phyloP scores from a whole-genome alignment of 1,140 invertebrate species.

The Drosophila quadrilineata region DNA sequence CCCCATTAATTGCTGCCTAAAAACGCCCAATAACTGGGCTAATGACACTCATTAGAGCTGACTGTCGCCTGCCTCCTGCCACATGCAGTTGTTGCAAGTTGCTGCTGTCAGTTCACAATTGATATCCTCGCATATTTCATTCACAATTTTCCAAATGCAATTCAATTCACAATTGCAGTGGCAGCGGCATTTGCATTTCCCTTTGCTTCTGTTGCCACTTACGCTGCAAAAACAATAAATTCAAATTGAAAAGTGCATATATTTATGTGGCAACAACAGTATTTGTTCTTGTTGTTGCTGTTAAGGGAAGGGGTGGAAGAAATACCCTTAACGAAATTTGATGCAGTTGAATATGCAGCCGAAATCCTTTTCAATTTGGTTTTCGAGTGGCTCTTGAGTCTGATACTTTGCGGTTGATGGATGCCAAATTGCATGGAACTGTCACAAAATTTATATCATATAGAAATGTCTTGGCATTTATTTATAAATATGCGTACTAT shows the following conservation, averaged over 20 bases:
- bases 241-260: not conserved
- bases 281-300: too few relatives aligned
- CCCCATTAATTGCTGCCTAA: not conserved
- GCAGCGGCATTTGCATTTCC: not conserved
- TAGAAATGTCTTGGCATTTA: too few relatives aligned
- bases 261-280: not conserved
- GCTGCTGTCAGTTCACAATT: slow-evolving; percentile 48
- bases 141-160: not conserved
- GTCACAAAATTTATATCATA: too few relatives aligned
- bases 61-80: slow-evolving; percentile 14
- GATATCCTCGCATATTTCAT: slow-evolving; percentile 34
- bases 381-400: too few relatives aligned
- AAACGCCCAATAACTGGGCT: slow-evolving; percentile 8
- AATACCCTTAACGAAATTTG: too few relatives aligned
- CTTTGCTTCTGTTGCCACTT: not conserved
- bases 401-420: too few relatives aligned
- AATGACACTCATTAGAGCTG: slow-evolving; percentile 59
- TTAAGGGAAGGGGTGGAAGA: too few relatives aligned
- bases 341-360: too few relatives aligned
- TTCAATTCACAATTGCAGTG: slow-evolving; percentile 32
- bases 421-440: too few relatives aligned
- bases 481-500: too few relatives aligned
- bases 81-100: slow-evolving; percentile 16
- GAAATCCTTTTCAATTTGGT: too few relatives aligned
- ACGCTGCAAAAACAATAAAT: slow-evolving; percentile 6